A percentile compares a stretch with the other conserved stretches of the same genome.
Evolutionary conservation across 2,113 vertebrate genomes (phyloP).

Genomic region (Hymenochirus boettgeri): DNA sequence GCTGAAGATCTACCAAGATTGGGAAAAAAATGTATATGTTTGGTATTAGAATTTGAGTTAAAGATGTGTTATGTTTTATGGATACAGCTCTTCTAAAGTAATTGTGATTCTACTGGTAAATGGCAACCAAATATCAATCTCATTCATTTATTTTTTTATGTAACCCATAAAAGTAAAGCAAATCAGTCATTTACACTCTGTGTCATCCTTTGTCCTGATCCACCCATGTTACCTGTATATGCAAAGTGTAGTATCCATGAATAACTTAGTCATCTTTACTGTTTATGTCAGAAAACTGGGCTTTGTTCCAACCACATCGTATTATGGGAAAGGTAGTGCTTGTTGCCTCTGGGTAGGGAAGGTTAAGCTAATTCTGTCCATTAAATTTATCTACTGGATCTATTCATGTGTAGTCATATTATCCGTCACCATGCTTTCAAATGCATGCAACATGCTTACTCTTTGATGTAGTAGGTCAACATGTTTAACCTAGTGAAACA

Average conservation of each 20-base stretch:
- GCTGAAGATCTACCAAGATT: no score
- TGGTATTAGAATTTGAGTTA: no score
- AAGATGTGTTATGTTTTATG: no score
- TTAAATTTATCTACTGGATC: constrained; percentile 14
- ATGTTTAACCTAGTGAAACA: background rate
- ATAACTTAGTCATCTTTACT: constrained; percentile 17
- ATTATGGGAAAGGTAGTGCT: constrained; percentile 32
- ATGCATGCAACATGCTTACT: background rate
- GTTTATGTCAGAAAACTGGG: constrained; percentile 15
- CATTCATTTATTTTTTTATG: no score
- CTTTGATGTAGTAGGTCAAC: background rate
- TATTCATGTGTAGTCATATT: background rate
- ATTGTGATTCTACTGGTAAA: no score
- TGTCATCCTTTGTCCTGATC: background rate
- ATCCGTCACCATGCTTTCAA: background rate
- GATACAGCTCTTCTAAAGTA: no score
- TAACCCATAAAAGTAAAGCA: no score
- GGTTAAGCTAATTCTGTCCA: constrained; percentile 10
- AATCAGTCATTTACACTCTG: no score
- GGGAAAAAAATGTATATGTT: no score
- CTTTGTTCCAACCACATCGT: constrained; percentile 2
- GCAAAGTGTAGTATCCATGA: constrained; percentile 2
- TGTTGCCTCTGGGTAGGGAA: constrained; percentile 20
- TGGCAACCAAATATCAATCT: no score
- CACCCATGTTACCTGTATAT: background rate